phyloP scores from a whole-genome alignment of 2,113 vertebrate genomes.

The Callipepla squamata region DNA sequence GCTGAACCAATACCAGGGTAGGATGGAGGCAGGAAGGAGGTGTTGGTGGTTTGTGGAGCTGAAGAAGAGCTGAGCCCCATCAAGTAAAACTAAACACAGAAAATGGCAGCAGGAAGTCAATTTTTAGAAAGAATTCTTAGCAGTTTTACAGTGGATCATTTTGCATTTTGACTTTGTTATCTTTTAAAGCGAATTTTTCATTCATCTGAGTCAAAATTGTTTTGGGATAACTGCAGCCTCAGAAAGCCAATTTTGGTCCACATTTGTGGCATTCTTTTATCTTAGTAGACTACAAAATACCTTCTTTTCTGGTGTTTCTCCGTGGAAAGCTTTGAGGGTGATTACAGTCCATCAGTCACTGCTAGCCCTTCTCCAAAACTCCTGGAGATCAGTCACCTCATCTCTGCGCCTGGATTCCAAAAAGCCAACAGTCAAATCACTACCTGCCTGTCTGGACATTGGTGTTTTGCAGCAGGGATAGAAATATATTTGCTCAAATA shows the following conservation, averaged over 20 bases:
- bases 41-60: neutral
- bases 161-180: neutral
- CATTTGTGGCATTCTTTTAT: neutral
- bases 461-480: neutral
- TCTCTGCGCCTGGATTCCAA: neutral
- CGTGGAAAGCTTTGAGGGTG: neutral
- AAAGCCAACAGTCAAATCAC: neutral
- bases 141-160: neutral
- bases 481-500: neutral
- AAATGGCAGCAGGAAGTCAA: neutral
- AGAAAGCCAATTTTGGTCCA: neutral
- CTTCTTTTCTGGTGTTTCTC: neutral
- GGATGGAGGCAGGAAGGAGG: neutral
- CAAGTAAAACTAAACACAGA: neutral
- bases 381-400: neutral
- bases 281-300: neutral
- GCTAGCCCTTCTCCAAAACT: neutral
- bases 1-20: neutral
- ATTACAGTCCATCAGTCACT: neutral
- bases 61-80: neutral
- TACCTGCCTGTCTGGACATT: neutral
- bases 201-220: neutral
- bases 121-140: neutral
- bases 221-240: neutral
- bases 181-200: neutral